Conservation (phyloP, 2,113 vertebrate genomes). For the Cathartes aura region DNA sequence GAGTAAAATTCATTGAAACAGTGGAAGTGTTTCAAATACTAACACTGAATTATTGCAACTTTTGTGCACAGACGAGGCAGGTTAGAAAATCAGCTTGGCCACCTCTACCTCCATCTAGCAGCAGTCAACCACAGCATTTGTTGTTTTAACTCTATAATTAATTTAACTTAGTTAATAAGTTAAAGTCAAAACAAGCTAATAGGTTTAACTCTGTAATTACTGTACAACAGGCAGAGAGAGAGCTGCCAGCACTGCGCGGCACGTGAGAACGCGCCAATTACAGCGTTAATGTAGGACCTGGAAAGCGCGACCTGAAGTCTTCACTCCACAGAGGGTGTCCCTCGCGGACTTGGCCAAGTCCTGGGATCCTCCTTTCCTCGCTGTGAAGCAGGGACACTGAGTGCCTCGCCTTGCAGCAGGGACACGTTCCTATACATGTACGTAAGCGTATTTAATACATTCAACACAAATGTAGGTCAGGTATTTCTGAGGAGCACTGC, state of each 20-base stretch:
- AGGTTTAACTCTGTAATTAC: neutral
- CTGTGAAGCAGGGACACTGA: fast-evolving
- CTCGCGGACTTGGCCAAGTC: fast-evolving
- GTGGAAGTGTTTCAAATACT: neutral
- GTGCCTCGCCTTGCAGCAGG: fast-evolving
- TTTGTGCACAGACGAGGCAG: neutral
- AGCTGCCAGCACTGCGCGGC: fast-evolving
- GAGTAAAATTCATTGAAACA: neutral
- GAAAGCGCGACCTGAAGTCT: fast-evolving
- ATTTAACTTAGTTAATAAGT: neutral
- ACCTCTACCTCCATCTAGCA: neutral
- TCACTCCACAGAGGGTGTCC: fast-evolving
- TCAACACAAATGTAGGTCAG: neutral
- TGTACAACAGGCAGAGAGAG: neutral
- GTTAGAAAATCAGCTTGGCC: neutral
- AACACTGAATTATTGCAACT: neutral
- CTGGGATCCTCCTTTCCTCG: neutral
- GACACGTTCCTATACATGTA: fast-evolving
- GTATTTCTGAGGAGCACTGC: neutral
- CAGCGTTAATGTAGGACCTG: neutral
- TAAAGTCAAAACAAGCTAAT: neutral
- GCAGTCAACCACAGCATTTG: neutral
- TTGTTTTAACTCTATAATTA: neutral
- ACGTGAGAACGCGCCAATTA: fast-evolving
- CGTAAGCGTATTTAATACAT: neutral